Evolutionary conservation across 2,888 invertebrate genomes (phyloP), one percentile per base, ranked within the genome.

Genomic region (Idaea biselata): DNA sequence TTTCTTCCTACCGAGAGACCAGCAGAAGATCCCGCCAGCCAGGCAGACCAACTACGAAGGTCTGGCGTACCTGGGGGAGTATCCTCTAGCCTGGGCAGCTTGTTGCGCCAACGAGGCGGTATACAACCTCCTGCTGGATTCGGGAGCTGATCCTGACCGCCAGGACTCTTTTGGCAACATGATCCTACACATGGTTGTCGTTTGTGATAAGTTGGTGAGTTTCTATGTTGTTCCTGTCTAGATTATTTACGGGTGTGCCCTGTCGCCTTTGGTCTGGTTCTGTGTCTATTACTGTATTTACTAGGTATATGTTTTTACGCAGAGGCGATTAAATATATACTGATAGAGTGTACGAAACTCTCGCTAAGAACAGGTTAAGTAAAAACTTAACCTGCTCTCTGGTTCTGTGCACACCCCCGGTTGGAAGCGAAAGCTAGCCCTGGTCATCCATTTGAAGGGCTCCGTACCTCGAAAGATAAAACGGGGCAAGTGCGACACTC

Each of bases 151-250:
- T 88, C 99, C 99, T 0, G 98, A 99, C 85, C 94, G 95, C n/a
- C 97, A 98, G 83, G 99, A 99, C 85, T 95, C 97, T 0, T 99
- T 98, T 80, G 99, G 99, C 14, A 99, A 99, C 84, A 99, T 98
- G 95, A 98, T 99, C 69, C 93, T 99, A n/a, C 99, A 99, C 83
- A 99, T 99, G 98, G 98, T 99, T 54, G 99, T 99, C 55, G 99
- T 99, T 66, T 97, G 98, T 81, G 98, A 99, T 89, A 99, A 99
- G 89, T 91, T 98, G 93, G 99, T 98, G 88, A 89, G 83, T 65
- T 16, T 1, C 64, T 76, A 82, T 69, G 16, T 14, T 53, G n/a
- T 16, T 53, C n/a, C 14, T 16, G 53, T 53, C n/a, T 53, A n/a
- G 53, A 25, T 25, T 25, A 5, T 25, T 25, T 25, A 25, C 5